A percentile compares a stretch with the other conserved stretches of the same genome.
Evolutionary conservation across 2,113 vertebrate species (phyloP).

Genomic region (Bubo blakistoni): DNA sequence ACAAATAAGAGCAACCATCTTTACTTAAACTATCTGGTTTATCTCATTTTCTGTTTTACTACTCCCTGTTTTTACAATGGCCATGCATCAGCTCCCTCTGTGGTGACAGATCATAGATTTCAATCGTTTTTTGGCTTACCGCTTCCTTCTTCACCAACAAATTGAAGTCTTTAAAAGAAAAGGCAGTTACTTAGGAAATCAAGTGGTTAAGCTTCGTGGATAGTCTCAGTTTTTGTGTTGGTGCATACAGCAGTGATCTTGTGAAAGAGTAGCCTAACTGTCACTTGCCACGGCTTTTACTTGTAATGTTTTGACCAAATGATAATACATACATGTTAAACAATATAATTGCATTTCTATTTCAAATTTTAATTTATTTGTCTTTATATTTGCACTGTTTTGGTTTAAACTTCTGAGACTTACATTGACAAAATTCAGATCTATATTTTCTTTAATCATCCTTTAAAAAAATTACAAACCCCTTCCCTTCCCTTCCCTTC

Average conservation of each 20-base stretch:
- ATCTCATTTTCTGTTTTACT: slow-evolving; percentile 2
- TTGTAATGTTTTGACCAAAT: neutral
- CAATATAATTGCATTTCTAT: neutral
- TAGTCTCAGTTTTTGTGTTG: slow-evolving; percentile 7
- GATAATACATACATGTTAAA: neutral
- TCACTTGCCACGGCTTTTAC: neutral
- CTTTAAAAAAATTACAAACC: neutral
- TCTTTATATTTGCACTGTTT: neutral
- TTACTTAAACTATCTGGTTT: neutral
- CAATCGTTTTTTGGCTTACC: slow-evolving; percentile 51
- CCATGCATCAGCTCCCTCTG: neutral
- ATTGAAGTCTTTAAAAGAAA: slow-evolving; percentile 48
- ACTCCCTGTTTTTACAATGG: slow-evolving; percentile 6
- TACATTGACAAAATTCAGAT: neutral
- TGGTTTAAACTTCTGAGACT: neutral
- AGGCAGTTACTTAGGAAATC: slow-evolving; percentile 76
- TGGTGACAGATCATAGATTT: slow-evolving; percentile 56
- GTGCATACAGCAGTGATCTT: slow-evolving; percentile 14
- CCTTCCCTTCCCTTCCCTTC: neutral
- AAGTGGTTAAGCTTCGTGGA: slow-evolving; percentile 65
- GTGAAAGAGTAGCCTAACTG: slow-evolving; percentile 54
- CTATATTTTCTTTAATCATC: neutral
- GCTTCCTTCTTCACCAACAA: slow-evolving; percentile 71
- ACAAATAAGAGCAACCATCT: neutral
- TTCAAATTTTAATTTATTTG: neutral